Evolutionary conservation across 1,140 invertebrate genomes (phyloP), one percentile per base, ranked within the genome.

Genomic region (Nephila pilipes): DNA sequence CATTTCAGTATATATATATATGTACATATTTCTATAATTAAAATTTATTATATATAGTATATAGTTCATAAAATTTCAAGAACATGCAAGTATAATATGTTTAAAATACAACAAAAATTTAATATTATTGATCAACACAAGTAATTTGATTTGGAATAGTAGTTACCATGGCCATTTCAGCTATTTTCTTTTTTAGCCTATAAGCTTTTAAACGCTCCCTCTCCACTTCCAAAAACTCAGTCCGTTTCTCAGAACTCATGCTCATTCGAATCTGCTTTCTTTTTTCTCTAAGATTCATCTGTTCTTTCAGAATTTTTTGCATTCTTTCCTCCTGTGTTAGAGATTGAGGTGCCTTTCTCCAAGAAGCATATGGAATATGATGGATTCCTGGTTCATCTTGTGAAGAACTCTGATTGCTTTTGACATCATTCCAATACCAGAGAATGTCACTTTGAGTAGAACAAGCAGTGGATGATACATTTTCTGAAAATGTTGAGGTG

Each of bases 391-490:
- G 22, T 46, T 36, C 29, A 18, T n/a, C 32, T 38, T 75, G 25
- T 55, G 25, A 32, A 1, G 65, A 55, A 32, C n/a, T 10, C 3
- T 55, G 83, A 58, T 54, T 57, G 36, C 25, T 55, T 54, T 79
- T 75, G n/a, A 63, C 57, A 54, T 83, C 89, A 38, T 91, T 91
- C 89, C 89, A 91, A 18, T 81, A 91, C 89, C 89, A 91, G 10
- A 91, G 38, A 36, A 91, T 91, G n/a, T 91, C 32, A 22, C 89
- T 91, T 29, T 91, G 89, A 22, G 75, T 91, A 0, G 89, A 81
- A 83, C 75, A 81, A 8, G 54, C 38, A 20, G n/a, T 79, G n/a
- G 65, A 16, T 80, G 32, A 8, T 18, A 80, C 38, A 6, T 80
- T 18, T 80, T 80, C 63, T 29, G 32, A 80, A 4, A 46, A 36